These are phyloP conservation scores for Beroe ovata DNA, from an alignment of 37 sponge, comb jelly and placozoan genomes.

Conservation along the genomic window DNA sequence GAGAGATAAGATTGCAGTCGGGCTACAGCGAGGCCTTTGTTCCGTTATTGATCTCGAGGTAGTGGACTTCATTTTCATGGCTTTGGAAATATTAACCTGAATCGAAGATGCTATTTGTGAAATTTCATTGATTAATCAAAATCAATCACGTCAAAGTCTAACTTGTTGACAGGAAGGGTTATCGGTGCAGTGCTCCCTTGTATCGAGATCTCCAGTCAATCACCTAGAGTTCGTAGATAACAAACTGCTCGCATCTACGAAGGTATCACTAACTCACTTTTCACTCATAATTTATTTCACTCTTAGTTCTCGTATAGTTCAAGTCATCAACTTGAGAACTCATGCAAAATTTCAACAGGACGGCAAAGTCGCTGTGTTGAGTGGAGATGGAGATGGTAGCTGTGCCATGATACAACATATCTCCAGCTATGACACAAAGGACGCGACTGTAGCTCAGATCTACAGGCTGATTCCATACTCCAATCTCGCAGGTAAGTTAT, in stretches of 20 bases:
- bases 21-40: neutral
- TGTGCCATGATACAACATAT: constrained; percentile 63
- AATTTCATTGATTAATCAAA: too few species aligned
- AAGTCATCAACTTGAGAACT: too few species aligned
- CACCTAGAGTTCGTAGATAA: constrained; percentile 21
- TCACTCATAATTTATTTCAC: too few species aligned
- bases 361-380: constrained; percentile 34
- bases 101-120: too few species aligned
- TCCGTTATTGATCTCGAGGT: constrained; percentile 39
- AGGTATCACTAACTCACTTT: too few species aligned
- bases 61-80: too few species aligned
- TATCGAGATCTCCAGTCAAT: constrained; percentile 23
- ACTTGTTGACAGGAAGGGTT: neutral
- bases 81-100: too few species aligned
- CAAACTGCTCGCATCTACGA: constrained; percentile 19
- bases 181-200: constrained; percentile 27
- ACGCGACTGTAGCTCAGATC: neutral
- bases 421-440: neutral
- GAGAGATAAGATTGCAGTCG: constrained; percentile 8
- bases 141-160: too few species aligned
- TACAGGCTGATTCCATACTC: neutral
- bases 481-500: constrained; percentile 61
- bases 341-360: constrained; percentile 30
- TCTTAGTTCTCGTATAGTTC: too few species aligned
- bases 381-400: constrained; percentile 21